Evolutionary conservation across 2,797 vertebrate species (phyloP), one percentile per base, ranked within the genome.

Genomic region (Dryobates pubescens): DNA sequence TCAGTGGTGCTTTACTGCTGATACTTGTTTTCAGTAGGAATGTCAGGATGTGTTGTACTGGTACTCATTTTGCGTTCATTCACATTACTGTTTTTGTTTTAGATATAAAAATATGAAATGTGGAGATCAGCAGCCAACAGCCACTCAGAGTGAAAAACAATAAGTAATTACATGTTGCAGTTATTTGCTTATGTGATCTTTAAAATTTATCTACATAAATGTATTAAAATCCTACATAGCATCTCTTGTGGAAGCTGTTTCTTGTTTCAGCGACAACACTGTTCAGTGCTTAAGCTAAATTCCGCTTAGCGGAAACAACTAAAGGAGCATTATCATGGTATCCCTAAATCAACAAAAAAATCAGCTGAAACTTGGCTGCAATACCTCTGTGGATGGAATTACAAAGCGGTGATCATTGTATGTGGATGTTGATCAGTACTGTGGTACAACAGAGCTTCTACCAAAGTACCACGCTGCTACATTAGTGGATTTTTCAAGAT

Each of bases 61-160:
- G n/a, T 73, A 65, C 17, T 82, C 3, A 2, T 74, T 82, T 78
- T 38, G 61, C 56, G 38, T 73, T 57, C 85, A 83, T 72, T 82
- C 67, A 86, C 14, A 19, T 69, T 81, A 59, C 92, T 94, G 53
- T 78, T 96, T 87, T 88, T 88, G 57, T 58, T 97, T 92, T 96
- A 94, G 93, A 94, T 96, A 91, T 82, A 95, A 92, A 93, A 88
- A 56, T 84, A 95, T 70, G 54, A 95, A 74, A 80, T 71, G n/a
- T 0, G 41, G 77, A 93, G 80, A 94, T 83, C 61, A 86, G 68
- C 80, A 91, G 84, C 82, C 88, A 94, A 49, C 63, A 91, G 71
- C 67, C 41, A 82, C 74, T 89, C 68, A 83, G 68, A 91, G 13
- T 92, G 90, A 96, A 96, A 97, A 96, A 26, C 89, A 95, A 81